A percentile compares a stretch with the other conserved stretches of the same genome.
Conservation (phyloP, 2,888 invertebrate species). For the Lucinisca nassula region DNA sequence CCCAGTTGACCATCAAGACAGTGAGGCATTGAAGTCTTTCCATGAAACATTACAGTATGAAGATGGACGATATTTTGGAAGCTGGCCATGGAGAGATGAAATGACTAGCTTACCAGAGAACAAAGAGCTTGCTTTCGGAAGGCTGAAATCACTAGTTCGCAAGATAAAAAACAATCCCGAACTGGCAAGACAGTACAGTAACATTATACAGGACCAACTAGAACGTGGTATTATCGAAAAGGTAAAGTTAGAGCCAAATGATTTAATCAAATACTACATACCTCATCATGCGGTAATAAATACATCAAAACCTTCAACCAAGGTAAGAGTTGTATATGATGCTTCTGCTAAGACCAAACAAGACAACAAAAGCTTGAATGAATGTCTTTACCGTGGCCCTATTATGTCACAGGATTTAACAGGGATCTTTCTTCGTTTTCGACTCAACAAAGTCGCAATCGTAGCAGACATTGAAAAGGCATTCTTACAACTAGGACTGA, state of each 20-base stretch:
- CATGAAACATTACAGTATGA: slow-evolving; percentile 28
- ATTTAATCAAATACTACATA: slow-evolving; percentile 31
- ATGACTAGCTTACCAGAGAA: slow-evolving; percentile 26
- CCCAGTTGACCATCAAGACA: not conserved
- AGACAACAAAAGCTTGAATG: slow-evolving; percentile 39
- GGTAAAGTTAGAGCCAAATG: not conserved
- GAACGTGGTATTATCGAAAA: slow-evolving; percentile 44
- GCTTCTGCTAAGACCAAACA: slow-evolving; percentile 23
- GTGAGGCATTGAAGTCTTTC: slow-evolving; percentile 18
- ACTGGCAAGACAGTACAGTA: slow-evolving; percentile 4
- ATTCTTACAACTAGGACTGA: slow-evolving; percentile 27
- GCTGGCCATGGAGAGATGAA: slow-evolving; percentile 46
- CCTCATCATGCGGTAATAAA: slow-evolving; percentile 40
- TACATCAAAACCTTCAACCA: slow-evolving; percentile 14
- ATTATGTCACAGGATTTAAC: slow-evolving; percentile 32
- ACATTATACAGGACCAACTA: slow-evolving; percentile 33
- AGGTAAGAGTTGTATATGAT: slow-evolving; percentile 27
- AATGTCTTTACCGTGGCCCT: slow-evolving; percentile 43
- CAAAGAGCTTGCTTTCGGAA: slow-evolving; percentile 25
- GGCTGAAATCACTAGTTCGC: slow-evolving; percentile 30
- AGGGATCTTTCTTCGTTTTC: slow-evolving; percentile 33
- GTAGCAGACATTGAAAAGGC: slow-evolving; percentile 40
- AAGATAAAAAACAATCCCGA: slow-evolving; percentile 27
- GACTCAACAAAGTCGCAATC: slow-evolving; percentile 14
- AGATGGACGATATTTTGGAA: slow-evolving; percentile 29